A percentile compares a stretch with the other conserved stretches of the same genome.
Evolutionary conservation across 1,140 invertebrate species (phyloP).

Genomic region (Acromyrmex echinatior): DNA sequence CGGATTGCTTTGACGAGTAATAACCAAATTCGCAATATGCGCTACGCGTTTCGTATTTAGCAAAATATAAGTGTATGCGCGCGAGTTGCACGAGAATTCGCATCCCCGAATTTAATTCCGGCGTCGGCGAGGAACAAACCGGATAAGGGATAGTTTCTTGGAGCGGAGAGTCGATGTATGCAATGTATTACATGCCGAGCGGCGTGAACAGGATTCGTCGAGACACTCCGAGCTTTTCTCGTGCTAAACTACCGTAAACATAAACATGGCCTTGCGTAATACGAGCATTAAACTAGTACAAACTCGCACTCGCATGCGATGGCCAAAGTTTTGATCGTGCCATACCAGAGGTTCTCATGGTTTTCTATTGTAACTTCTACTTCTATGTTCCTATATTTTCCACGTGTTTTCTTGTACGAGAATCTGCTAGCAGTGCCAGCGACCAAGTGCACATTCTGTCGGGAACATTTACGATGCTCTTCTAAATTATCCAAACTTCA

Average conservation of each 20-base stretch:
- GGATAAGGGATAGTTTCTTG: conserved; percentile 36
- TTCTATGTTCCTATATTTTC: conserved; percentile 2
- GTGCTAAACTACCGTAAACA: conserved; percentile 56
- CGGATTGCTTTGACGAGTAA: conserved; percentile 46
- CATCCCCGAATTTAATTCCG: conserved; percentile 28
- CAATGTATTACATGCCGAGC: conserved; percentile 53
- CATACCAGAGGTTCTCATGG: conserved; percentile 53
- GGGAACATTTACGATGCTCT: conserved; percentile 26
- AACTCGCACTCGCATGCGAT: conserved; percentile 56
- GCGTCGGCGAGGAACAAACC: conserved; percentile 20
- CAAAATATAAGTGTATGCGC: conserved; percentile 44
- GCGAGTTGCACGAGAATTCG: neutral
- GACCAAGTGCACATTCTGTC: neutral
- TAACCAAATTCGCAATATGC: conserved; percentile 18
- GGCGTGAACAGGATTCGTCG: conserved; percentile 48
- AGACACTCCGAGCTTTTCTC: conserved; percentile 37
- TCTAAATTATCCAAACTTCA: neutral
- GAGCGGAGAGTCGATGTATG: neutral
- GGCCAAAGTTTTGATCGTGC: conserved; percentile 59
- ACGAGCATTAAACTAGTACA: conserved; percentile 60
- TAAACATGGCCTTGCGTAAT: conserved; percentile 62
- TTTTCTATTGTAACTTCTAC: conserved; percentile 48
- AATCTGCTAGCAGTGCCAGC: neutral
- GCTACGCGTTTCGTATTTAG: conserved; percentile 10
- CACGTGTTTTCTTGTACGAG: neutral